A percentile compares a stretch with the other conserved stretches of the same genome.
phyloP scores from a whole-genome alignment of 2,113 vertebrate genomes.

The Podarcis raffonei region DNA sequence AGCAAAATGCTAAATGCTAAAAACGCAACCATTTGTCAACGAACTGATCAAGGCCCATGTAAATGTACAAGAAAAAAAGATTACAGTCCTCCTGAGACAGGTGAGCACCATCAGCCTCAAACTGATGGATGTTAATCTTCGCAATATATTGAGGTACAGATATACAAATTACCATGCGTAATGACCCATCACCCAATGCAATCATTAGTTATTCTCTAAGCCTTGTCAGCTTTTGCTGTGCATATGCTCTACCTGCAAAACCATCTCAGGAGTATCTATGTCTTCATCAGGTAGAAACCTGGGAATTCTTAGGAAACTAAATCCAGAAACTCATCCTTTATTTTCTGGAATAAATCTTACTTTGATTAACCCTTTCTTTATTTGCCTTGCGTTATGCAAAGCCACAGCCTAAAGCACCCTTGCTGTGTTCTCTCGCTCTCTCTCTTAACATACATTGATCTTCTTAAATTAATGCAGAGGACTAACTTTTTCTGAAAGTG shows the following conservation, averaged over 20 bases:
- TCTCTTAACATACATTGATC: neutral
- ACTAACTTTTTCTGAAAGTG: neutral
- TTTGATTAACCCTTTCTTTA: neutral
- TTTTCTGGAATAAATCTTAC: neutral
- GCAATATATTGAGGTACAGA: neutral
- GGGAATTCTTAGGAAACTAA: neutral
- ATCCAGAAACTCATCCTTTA: neutral
- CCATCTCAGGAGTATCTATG: neutral
- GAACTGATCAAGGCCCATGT: neutral
- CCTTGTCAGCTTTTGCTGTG: neutral
- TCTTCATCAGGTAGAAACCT: neutral
- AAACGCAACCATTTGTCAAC: neutral
- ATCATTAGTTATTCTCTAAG: neutral
- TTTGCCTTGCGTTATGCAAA: neutral
- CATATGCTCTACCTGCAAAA: neutral
- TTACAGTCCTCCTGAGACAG: neutral
- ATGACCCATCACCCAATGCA: neutral
- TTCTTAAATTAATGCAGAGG: neutral
- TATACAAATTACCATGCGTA: neutral
- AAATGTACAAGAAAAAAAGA: neutral
- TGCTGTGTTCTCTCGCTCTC: neutral
- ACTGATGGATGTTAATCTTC: neutral
- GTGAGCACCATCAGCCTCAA: neutral
- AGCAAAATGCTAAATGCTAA: neutral
- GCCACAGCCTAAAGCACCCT: neutral